Evolutionary conservation across 2,113 vertebrate genomes (phyloP).

Genomic region (Oreochromis spilurus): DNA sequence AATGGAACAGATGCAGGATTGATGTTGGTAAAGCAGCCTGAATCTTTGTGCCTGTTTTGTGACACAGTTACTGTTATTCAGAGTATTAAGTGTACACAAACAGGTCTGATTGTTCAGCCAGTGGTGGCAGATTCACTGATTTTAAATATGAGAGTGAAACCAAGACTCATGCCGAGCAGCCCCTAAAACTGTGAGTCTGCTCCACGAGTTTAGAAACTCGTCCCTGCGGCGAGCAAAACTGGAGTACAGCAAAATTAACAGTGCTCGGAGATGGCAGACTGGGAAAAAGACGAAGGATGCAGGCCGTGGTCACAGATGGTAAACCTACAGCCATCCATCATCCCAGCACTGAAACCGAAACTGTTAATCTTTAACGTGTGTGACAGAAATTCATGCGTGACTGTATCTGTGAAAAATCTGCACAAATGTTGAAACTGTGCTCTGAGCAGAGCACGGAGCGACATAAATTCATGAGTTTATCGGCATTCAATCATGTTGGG

Average conservation of each 20-base stretch:
- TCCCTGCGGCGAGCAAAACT: background rate
- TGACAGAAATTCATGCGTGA: background rate
- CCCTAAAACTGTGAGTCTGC: accelerated
- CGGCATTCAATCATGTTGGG: background rate
- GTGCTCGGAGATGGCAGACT: background rate
- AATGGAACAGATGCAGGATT: background rate
- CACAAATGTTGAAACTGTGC: background rate
- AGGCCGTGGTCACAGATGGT: background rate
- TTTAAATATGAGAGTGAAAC: background rate
- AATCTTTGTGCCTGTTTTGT: background rate
- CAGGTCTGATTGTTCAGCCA: background rate
- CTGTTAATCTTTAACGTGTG: background rate
- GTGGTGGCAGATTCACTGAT: background rate
- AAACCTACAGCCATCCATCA: background rate
- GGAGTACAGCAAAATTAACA: background rate
- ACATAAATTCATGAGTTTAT: background rate
- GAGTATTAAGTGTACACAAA: accelerated
- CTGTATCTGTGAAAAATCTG: background rate
- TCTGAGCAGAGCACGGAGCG: background rate
- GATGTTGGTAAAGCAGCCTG: background rate
- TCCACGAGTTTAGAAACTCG: background rate
- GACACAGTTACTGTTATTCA: background rate
- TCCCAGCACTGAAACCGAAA: background rate
- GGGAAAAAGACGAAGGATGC: background rate
- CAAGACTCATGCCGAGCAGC: background rate